Percentiles rank a stretch among this genome's conserved stretches.
Conservation (phyloP, 53 echinoderm and acorn worm genomes). For the Holothuria scabra region DNA sequence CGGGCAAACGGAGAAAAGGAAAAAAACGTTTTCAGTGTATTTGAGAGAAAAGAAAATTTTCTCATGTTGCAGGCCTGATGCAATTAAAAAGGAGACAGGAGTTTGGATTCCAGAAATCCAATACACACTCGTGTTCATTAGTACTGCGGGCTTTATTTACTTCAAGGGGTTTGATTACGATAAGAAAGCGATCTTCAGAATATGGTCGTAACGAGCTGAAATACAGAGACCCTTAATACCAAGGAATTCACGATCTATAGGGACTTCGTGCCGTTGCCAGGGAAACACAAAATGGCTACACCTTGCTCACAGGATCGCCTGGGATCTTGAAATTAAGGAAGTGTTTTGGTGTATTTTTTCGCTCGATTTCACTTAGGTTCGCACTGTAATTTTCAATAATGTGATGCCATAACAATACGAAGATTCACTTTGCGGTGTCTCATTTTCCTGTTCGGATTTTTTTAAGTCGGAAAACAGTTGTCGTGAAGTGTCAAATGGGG, state of each 20-base stretch:
- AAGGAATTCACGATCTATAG: constrained; percentile 45
- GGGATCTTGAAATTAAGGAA: constrained; percentile 35
- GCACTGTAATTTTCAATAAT: no score
- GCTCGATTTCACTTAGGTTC: constrained; percentile 30
- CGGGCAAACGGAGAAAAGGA: not conserved
- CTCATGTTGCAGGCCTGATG: constrained; percentile 46
- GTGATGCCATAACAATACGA: no score
- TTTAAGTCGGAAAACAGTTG: no score
- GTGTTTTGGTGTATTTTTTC: constrained; percentile 48
- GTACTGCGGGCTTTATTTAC: constrained; percentile 26
- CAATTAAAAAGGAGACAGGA: constrained; percentile 41
- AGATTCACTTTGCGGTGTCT: no score
- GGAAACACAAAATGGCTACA: constrained; percentile 50
- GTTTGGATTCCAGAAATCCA: constrained; percentile 37
- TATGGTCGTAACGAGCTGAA: constrained; percentile 34
- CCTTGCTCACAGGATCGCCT: constrained; percentile 47
- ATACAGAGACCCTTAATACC: constrained; percentile 46
- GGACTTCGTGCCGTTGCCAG: constrained; percentile 45
- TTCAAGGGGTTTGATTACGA: constrained; percentile 31
- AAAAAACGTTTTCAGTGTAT: constrained; percentile 24
- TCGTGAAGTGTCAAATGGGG: no score
- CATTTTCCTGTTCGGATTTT: no score
- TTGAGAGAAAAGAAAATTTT: constrained; percentile 27
- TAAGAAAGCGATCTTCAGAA: constrained; percentile 43
- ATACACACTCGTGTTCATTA: constrained; percentile 43